Base-by-base conservation (phyloP, 2,113 vertebrate species). In the Notarius lentiginosus region DNA sequence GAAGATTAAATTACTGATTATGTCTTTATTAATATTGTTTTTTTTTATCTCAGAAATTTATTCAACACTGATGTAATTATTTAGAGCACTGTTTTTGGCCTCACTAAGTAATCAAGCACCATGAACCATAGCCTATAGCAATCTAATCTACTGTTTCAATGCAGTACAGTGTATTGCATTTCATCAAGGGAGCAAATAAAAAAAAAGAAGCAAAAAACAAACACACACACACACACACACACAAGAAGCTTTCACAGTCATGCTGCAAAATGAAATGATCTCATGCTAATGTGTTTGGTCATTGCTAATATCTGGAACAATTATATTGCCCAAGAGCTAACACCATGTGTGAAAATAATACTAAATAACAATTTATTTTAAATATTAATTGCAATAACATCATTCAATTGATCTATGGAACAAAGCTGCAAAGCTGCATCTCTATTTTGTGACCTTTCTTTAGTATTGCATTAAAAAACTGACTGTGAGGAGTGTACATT, bases 61-160 rank as follows among this genome's bases (percentile, higher is more conserved):
- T 61, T 60, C 30, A 85, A 27, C 22, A 65, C 27, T 75, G 20
- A 63, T 49, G 24, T 11, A 5, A 61, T 76, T 72, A 82, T 81
- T 88, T 41, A 79, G 27, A 70, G 30, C 77, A 80, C 58, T 87
- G 30, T 41, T 34, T 80, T 68, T 49, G 49, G 15, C 47, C 60
- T 84, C 63, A 63, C 75, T 80, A 65, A 73, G 72, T 27, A 63
- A 41, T 34, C 56, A 79, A 24, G 49, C 82, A 70, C 20, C 27
- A 58, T 66, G 34, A 70, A 47, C 63, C 27, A 8, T 20, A 70
- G 60, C 24, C 60, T 79, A 77, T 76, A 85, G 68, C 68, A 58
- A 61, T 34, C 12, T 86, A 80, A 86, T 68, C 27, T 80, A 84
- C 68, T 24, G 82, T 34, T 80, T 18, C 22, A n/a, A 30, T 80